These are phyloP conservation scores for Agriopis marginaria DNA, from an alignment of 2,888 invertebrate genomes.

Conservation along the genomic window DNA sequence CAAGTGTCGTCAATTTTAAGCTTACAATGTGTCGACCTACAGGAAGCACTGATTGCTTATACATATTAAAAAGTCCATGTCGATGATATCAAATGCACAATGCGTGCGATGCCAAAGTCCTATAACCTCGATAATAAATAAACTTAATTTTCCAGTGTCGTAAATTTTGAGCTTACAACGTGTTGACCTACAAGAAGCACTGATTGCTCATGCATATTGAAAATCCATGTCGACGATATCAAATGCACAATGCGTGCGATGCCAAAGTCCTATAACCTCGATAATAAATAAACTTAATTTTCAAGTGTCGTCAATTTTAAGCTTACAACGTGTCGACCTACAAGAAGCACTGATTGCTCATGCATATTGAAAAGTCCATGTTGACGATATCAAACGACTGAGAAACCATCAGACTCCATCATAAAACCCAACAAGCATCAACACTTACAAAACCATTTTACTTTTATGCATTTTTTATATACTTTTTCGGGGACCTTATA, in stretches of 20 bases:
- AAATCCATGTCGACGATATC: background rate
- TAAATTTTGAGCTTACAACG: background rate
- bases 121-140: no score
- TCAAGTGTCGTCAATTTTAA: background rate
- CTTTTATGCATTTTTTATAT: conserved; percentile 18
- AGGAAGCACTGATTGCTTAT: background rate
- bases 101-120: no score
- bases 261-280: no score
- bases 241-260: no score
- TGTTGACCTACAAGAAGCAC: background rate
- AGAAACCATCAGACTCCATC: conserved; percentile 22
- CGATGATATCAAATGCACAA: background rate
- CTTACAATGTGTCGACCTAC: background rate
- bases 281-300: no score
- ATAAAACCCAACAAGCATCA: conserved; percentile 30
- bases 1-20: background rate
- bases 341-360: background rate
- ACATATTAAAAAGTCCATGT: conserved; percentile 1
- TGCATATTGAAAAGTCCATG: conserved; percentile 2
- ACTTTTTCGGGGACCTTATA: conserved; percentile 17
- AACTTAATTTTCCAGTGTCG: no score
- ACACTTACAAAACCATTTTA: conserved; percentile 31
- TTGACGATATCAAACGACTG: background rate
- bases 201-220: conserved; percentile 7
- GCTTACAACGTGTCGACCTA: background rate